A percentile compares a stretch with the other conserved stretches of the same genome.
phyloP scores from a whole-genome alignment of 2,888 invertebrate genomes.

The Octonoba sinensis region DNA sequence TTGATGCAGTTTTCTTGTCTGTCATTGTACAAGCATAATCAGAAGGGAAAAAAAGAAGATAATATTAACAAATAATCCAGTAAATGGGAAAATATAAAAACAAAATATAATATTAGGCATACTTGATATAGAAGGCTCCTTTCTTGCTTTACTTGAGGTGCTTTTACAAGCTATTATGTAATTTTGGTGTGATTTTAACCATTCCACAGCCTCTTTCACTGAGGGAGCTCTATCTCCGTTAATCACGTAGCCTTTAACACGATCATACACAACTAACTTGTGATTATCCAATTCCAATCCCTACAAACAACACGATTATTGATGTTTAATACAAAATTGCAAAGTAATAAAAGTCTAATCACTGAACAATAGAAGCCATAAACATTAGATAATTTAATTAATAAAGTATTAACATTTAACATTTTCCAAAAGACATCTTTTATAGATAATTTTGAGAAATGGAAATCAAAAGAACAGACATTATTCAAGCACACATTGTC shows the following conservation, averaged over 20 bases:
- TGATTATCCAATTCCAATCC: slow-evolving; percentile 30
- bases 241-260: slow-evolving; percentile 81
- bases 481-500: no score
- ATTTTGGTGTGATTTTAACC: slow-evolving; percentile 88
- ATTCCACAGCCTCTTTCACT: slow-evolving; percentile 82
- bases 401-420: not conserved
- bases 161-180: slow-evolving; percentile 80
- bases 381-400: not conserved
- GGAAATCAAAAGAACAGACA: no score
- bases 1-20: no score
- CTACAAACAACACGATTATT: slow-evolving; percentile 5
- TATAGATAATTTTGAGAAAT: no score
- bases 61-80: no score
- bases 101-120: not conserved
- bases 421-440: not conserved
- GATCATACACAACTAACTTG: slow-evolving; percentile 84
- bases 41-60: no score
- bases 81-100: no score
- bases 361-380: not conserved
- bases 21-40: no score
- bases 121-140: slow-evolving; percentile 17
- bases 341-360: not conserved
- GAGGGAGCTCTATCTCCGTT: slow-evolving; percentile 87
- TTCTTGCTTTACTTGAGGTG: slow-evolving; percentile 8
- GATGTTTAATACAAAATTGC: not conserved